Percentiles rank a stretch among this genome's conserved stretches.
phyloP scores from a whole-genome alignment of 1,140 invertebrate species.

The Heliconius congener region DNA sequence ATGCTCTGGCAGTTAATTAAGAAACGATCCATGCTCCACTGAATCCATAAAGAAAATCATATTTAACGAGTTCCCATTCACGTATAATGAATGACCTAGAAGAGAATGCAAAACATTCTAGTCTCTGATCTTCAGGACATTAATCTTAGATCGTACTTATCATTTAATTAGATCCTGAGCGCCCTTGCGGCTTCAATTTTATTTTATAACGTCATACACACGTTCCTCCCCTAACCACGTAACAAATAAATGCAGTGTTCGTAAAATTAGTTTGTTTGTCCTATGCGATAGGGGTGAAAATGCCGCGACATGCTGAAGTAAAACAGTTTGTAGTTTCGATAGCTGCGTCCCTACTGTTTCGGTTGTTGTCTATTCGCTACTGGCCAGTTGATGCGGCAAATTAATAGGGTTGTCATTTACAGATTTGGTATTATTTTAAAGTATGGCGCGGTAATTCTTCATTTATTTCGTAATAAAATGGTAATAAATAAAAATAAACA shows the following conservation, averaged over 20 bases:
- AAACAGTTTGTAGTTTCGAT: constrained; percentile 50
- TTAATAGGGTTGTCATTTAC: constrained; percentile 62
- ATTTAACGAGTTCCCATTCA: constrained; percentile 31
- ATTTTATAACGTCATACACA: constrained; percentile 81
- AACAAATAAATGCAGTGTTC: constrained; percentile 48
- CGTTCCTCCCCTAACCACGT: constrained; percentile 67
- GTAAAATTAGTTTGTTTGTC: constrained; percentile 37
- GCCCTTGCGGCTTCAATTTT: constrained; percentile 79
- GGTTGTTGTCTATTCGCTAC: constrained; percentile 65
- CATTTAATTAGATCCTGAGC: constrained; percentile 79
- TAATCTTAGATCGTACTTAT: constrained; percentile 78
- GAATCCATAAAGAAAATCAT: constrained; percentile 22
- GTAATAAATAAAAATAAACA: not conserved
- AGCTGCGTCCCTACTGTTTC: constrained; percentile 62
- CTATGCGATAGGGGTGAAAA: constrained; percentile 48
- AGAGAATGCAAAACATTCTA: constrained; percentile 56
- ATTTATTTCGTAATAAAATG: not conserved
- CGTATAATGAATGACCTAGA: constrained; percentile 34
- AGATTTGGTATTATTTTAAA: constrained; percentile 3
- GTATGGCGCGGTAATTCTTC: not conserved
- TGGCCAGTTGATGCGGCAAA: constrained; percentile 71
- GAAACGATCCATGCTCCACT: constrained; percentile 23
- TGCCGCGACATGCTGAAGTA: constrained; percentile 37
- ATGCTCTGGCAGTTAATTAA: constrained; percentile 19
- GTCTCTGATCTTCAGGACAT: constrained; percentile 69